Evolutionary conservation across 2,888 invertebrate genomes (phyloP).

Genomic region (Conchocele bisecta): DNA sequence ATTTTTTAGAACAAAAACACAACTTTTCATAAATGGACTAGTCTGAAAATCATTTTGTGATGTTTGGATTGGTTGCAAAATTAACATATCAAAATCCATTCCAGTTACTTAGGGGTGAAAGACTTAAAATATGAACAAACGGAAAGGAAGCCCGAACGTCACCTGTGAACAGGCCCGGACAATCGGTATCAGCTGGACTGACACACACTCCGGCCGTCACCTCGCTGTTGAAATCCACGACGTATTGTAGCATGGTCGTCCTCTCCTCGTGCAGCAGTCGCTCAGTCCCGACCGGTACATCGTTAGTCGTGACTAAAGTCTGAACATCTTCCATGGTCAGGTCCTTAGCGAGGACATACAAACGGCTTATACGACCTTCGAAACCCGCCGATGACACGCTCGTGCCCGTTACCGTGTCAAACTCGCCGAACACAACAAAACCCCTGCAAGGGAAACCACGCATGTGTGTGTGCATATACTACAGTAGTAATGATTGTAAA

Average conservation of each 20-base stretch:
- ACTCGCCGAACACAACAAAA: slow-evolving; percentile 45
- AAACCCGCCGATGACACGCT: slow-evolving; percentile 19
- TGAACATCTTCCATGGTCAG: neutral
- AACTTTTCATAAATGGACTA: too few species aligned
- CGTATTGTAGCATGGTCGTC: slow-evolving; percentile 26
- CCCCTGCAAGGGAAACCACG: slow-evolving; percentile 35
- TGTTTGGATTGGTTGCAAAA: too few species aligned
- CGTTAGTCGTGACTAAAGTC: neutral
- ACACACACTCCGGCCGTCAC: neutral
- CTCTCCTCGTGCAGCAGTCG: slow-evolving; percentile 26
- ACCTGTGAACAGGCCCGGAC: neutral
- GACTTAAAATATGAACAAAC: too few species aligned
- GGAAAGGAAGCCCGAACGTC: too few species aligned
- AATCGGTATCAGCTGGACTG: neutral
- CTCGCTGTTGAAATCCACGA: slow-evolving; percentile 39
- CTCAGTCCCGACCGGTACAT: too few species aligned
- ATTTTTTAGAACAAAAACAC: too few species aligned
- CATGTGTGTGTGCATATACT: neutral
- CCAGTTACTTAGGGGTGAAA: too few species aligned
- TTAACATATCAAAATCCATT: too few species aligned
- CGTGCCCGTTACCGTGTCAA: slow-evolving; percentile 9
- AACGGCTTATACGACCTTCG: slow-evolving; percentile 35
- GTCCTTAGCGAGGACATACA: slow-evolving; percentile 13
- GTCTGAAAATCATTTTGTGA: too few species aligned
- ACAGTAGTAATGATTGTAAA: neutral